Conservation (phyloP, 2,888 invertebrate genomes). For the Idaea biselata region DNA sequence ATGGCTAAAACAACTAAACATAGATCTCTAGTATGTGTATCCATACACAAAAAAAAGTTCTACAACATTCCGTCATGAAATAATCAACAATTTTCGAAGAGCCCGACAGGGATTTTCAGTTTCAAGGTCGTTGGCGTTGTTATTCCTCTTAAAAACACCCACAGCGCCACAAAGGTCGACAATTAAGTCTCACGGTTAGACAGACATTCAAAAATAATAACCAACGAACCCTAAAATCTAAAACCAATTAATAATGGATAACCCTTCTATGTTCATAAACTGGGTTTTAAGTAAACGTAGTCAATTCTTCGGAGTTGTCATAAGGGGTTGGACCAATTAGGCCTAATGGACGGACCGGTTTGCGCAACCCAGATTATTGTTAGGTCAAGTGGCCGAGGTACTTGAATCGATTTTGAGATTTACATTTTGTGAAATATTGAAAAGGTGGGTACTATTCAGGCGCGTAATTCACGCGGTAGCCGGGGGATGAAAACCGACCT, state of each 20-base stretch:
- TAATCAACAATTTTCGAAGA: no score
- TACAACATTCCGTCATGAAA: no score
- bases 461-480: not conserved
- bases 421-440: slow-evolving; percentile 1
- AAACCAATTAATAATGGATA: not conserved
- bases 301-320: not conserved
- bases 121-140: no score
- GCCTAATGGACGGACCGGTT: not conserved
- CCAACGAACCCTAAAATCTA: not conserved
- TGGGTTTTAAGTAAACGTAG: not conserved
- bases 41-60: no score
- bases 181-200: not conserved
- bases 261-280: not conserved
- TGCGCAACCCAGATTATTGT: not conserved
- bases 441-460: not conserved
- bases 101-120: no score
- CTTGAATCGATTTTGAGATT: not conserved
- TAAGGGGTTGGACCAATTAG: not conserved
- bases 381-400: not conserved
- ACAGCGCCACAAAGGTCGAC: not conserved
- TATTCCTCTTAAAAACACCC: no score
- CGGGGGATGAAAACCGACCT: not conserved
- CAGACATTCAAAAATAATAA: not conserved
- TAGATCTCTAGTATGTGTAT: no score
- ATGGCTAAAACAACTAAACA: no score